phyloP scores from a whole-genome alignment of 2,113 vertebrate species.

The Semicossyphus pulcher region DNA sequence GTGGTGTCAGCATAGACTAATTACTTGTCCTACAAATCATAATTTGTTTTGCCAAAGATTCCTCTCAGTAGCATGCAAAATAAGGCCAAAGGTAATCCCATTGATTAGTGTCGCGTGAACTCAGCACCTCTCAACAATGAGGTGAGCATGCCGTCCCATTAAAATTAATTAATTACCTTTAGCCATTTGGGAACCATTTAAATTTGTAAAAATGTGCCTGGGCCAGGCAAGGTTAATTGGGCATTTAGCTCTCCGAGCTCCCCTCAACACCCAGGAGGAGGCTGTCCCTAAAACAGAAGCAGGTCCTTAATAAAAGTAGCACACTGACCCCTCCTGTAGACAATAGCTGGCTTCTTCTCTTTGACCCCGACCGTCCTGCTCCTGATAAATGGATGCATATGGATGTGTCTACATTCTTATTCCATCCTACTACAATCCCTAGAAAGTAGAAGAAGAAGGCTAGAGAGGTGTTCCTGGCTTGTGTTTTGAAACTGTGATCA shows the following conservation, averaged over 20 bases:
- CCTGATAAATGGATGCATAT: slow-evolving; percentile 48
- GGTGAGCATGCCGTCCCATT: slow-evolving; percentile 73
- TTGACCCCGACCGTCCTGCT: slow-evolving; percentile 53
- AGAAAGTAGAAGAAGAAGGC: slow-evolving; percentile 39
- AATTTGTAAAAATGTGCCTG: slow-evolving; percentile 82
- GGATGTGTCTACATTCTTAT: slow-evolving; percentile 21
- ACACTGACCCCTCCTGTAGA: slow-evolving; percentile 72
- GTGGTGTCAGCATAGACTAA: slow-evolving; percentile 45
- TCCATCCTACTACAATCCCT: slow-evolving; percentile 27
- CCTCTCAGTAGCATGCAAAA: slow-evolving; percentile 62
- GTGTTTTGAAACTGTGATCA: slow-evolving; percentile 65
- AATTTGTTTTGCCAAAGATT: slow-evolving; percentile 69
- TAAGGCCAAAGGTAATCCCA: slow-evolving; percentile 73
- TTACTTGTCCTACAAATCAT: slow-evolving; percentile 68
- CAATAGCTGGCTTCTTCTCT: slow-evolving; percentile 50
- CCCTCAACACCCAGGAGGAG: slow-evolving; percentile 73
- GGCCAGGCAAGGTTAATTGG: slow-evolving; percentile 83
- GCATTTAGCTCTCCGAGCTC: slow-evolving; percentile 75
- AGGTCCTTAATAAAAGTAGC: slow-evolving; percentile 76
- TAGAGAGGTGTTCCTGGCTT: slow-evolving; percentile 46
- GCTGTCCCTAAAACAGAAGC: slow-evolving; percentile 75
- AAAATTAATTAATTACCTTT: slow-evolving; percentile 82
- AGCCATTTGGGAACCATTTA: slow-evolving; percentile 79
- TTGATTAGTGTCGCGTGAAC: slow-evolving; percentile 76
- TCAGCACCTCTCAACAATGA: slow-evolving; percentile 75